phyloP scores from a whole-genome alignment of 2,113 vertebrate genomes.

The Nanorana parkeri region DNA sequence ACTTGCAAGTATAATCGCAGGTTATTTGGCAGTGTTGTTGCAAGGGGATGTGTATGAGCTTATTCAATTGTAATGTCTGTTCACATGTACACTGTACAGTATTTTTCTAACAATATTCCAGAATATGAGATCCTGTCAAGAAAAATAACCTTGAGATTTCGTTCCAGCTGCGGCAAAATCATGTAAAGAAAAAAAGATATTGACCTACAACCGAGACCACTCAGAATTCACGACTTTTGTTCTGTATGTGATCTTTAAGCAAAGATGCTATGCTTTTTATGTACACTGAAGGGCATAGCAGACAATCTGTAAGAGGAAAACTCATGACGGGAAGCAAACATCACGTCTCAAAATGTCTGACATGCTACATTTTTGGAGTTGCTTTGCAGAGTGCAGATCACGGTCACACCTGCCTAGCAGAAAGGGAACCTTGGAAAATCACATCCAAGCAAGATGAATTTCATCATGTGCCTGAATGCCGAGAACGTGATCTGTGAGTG shows the following conservation, averaged over 20 bases:
- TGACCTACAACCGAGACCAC: constrained; percentile 26
- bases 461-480: constrained; percentile 55
- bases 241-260: constrained; percentile 35
- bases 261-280: constrained; percentile 28
- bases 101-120: constrained; percentile 3
- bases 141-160: background rate
- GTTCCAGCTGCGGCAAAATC: constrained; percentile 18
- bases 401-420: constrained; percentile 52
- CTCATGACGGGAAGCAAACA: constrained; percentile 31
- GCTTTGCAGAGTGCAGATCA: constrained; percentile 31
- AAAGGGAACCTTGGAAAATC: constrained; percentile 41
- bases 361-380: constrained; percentile 51
- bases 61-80: background rate
- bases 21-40: background rate
- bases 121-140: background rate
- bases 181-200: constrained; percentile 12
- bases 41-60: background rate
- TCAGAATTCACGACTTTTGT: constrained; percentile 27
- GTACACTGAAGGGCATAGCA: constrained; percentile 45
- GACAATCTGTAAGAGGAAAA: constrained; percentile 44
- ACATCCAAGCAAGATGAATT: constrained; percentile 59
- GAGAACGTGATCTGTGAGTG: constrained; percentile 48
- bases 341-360: constrained; percentile 38
- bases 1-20: background rate
- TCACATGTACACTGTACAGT: background rate